Evolutionary conservation across 2,113 vertebrate genomes (phyloP).

Genomic region (Ailuropoda melanoleuca): DNA sequence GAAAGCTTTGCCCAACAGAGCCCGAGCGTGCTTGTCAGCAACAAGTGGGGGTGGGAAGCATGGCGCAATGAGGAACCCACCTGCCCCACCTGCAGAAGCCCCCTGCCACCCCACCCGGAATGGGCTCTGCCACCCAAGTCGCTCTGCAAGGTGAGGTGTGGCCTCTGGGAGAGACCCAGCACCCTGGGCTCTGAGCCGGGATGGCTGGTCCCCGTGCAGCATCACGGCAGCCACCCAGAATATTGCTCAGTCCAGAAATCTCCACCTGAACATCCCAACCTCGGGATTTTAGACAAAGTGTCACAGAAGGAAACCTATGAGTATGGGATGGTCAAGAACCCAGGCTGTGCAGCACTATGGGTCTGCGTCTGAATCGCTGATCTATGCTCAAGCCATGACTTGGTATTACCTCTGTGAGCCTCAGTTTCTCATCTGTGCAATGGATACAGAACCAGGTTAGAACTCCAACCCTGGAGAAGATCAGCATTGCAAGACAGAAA

Average conservation of each 20-base stretch:
- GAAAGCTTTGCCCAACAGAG: neutral
- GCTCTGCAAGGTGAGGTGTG: neutral
- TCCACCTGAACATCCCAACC: neutral
- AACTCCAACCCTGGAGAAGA: neutral
- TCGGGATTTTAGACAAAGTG: neutral
- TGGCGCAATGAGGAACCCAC: accelerated
- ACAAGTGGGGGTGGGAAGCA: neutral
- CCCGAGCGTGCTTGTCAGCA: neutral
- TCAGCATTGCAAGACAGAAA: neutral
- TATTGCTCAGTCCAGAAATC: neutral
- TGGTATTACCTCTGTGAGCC: neutral
- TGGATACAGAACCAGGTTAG: neutral
- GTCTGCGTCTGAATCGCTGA: neutral
- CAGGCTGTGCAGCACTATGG: neutral
- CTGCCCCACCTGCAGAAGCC: neutral
- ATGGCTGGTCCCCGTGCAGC: neutral
- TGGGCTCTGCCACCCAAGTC: neutral
- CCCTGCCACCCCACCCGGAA: neutral
- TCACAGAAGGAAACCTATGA: neutral
- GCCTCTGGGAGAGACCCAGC: neutral
- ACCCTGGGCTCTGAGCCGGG: neutral
- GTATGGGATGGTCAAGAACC: neutral
- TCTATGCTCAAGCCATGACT: neutral
- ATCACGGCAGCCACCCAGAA: accelerated
- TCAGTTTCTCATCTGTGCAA: neutral